Percentiles rank a stretch among this genome's conserved stretches.
Evolutionary conservation across 2,797 vertebrate species (phyloP).

Genomic region (Clarias laeviceps): DNA sequence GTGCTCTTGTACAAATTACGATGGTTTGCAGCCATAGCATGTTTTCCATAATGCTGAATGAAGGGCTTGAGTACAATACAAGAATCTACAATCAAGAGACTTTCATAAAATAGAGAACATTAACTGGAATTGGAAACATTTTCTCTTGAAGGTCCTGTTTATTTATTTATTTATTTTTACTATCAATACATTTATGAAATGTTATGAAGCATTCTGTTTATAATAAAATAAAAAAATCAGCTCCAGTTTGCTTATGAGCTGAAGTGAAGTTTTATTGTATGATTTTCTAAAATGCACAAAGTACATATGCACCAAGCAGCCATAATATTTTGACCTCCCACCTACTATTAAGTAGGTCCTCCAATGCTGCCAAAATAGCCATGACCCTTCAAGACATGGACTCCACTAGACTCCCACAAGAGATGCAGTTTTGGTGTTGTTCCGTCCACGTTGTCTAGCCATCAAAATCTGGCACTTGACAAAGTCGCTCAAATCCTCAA

Average conservation of each 20-base stretch:
- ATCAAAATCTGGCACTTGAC: too few species aligned
- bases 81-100: neutral
- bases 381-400: too few species aligned
- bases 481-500: too few species aligned
- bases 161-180: neutral
- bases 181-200: neutral
- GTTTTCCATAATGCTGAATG: neutral
- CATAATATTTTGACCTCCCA: too few species aligned
- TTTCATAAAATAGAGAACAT: neutral
- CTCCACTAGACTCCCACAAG: too few species aligned
- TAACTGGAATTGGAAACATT: neutral
- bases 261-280: neutral
- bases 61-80: neutral
- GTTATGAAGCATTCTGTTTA: neutral
- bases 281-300: neutral
- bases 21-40: neutral
- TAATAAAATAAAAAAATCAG: neutral
- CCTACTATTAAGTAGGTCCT: too few species aligned
- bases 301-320: too few species aligned
- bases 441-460: too few species aligned
- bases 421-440: too few species aligned
- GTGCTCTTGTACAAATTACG: constrained; percentile 30
- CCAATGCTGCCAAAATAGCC: too few species aligned
- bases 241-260: neutral
- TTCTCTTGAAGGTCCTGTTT: neutral